phyloP scores from a whole-genome alignment of 1,140 invertebrate genomes.

The Goniozus legneri region DNA sequence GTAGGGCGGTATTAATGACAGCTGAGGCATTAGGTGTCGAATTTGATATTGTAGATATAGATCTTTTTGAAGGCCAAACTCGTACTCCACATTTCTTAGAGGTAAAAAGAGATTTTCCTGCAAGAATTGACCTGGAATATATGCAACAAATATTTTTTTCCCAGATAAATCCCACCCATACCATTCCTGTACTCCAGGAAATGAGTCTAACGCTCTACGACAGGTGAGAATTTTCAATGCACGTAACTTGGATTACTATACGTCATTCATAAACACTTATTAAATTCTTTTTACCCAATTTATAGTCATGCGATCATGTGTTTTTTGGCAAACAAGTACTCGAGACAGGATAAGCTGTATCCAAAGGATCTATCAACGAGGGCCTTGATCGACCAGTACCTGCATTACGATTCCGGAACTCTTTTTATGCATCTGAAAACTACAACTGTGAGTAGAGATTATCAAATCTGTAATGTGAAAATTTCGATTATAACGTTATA shows the following conservation, averaged over 20 bases:
- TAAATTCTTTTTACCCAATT: slow-evolving; percentile 7
- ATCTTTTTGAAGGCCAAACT: slow-evolving; percentile 64
- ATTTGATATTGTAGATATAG: slow-evolving; percentile 66
- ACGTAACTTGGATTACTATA: no score
- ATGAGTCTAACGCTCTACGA: slow-evolving; percentile 63
- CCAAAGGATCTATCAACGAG: slow-evolving; percentile 64
- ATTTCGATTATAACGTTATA: slow-evolving; percentile 9
- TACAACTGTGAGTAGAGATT: slow-evolving; percentile 17
- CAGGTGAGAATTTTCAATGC: no score
- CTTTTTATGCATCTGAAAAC: slow-evolving; percentile 46
- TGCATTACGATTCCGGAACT: slow-evolving; percentile 69
- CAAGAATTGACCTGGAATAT: neutral
- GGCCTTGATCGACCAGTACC: slow-evolving; percentile 66
- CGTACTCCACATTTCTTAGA: slow-evolving; percentile 71
- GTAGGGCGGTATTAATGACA: slow-evolving; percentile 65
- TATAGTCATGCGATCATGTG: slow-evolving; percentile 65
- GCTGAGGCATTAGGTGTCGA: slow-evolving; percentile 69
- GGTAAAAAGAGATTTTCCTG: slow-evolving; percentile 56
- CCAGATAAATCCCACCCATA: slow-evolving; percentile 68
- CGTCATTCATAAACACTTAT: slow-evolving; percentile 2
- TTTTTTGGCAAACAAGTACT: slow-evolving; percentile 69
- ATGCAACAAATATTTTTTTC: slow-evolving; percentile 17
- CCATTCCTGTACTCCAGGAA: slow-evolving; percentile 67
- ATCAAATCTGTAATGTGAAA: no score
- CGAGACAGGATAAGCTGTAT: slow-evolving; percentile 64